Evolutionary conservation across 2,113 vertebrate genomes (phyloP).

Genomic region (Microcebus griseorufus): DNA sequence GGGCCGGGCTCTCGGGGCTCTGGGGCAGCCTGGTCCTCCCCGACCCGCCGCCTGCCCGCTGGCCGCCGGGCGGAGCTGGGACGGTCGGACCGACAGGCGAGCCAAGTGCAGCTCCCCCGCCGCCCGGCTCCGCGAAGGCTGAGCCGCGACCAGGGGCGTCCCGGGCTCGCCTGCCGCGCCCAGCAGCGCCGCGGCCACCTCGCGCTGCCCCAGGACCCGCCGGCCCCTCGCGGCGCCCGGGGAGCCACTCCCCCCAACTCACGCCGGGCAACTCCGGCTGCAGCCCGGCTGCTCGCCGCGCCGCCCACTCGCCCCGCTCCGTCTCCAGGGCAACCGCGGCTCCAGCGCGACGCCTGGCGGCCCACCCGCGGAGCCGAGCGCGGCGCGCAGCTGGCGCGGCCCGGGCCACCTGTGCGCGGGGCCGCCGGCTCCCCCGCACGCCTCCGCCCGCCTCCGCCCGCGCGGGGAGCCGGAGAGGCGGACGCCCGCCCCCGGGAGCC

Average conservation of each 20-base stretch:
- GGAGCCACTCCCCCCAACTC: conserved; percentile 59
- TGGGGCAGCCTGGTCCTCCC: not conserved
- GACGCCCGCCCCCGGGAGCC: no score
- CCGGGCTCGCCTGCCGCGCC: conserved; percentile 47
- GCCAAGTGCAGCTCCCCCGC: conserved; percentile 60
- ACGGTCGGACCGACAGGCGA: conserved; percentile 5
- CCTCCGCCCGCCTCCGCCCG: not conserved
- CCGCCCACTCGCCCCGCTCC: conserved; percentile 55
- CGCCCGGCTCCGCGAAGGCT: conserved; percentile 60
- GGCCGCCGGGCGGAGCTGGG: conserved; percentile 47
- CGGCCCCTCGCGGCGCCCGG: not conserved
- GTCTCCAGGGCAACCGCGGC: conserved; percentile 77
- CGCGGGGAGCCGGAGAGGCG: rapidly evolving
- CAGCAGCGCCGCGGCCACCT: conserved; percentile 51
- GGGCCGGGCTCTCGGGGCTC: not conserved
- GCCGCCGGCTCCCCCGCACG: not conserved
- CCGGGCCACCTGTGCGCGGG: not conserved
- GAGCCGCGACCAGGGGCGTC: not conserved
- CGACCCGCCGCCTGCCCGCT: not conserved
- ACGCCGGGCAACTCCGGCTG: not conserved
- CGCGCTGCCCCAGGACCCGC: conserved; percentile 6
- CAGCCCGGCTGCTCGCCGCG: not conserved
- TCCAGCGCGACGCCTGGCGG: conserved; percentile 78
- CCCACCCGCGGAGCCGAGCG: not conserved
- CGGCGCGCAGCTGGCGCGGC: not conserved